Evolutionary conservation across 2,888 invertebrate genomes (phyloP).

Genomic region (Buathra laborator): DNA sequence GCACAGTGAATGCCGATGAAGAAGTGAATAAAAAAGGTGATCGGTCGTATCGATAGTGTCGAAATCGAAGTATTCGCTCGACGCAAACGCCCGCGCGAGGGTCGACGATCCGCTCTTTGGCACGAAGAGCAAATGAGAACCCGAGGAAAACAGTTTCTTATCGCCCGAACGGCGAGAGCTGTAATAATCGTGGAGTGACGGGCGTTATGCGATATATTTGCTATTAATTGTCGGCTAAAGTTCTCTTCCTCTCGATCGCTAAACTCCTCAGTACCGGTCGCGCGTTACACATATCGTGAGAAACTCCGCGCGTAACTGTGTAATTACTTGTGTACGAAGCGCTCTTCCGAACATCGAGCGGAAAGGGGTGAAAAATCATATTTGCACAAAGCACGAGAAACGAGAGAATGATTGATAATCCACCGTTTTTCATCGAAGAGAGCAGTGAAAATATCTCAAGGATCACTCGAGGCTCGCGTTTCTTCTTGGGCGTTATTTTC

Average conservation of each 20-base stretch:
- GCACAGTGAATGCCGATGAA: neutral
- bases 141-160: slow-evolving; percentile 49
- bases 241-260: slow-evolving; percentile 42
- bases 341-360: no score
- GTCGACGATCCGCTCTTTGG: slow-evolving; percentile 52
- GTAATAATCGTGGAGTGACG: slow-evolving; percentile 39
- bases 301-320: neutral
- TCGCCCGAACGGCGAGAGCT: slow-evolving; percentile 31
- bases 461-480: neutral
- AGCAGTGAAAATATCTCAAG: slow-evolving; percentile 18
- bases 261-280: neutral
- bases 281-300: neutral
- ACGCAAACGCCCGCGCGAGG: slow-evolving; percentile 27
- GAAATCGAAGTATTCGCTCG: slow-evolving; percentile 46
- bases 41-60: slow-evolving; percentile 22
- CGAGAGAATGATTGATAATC: slow-evolving; percentile 21
- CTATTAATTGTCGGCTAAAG: slow-evolving; percentile 58
- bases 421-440: slow-evolving; percentile 16
- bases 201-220: slow-evolving; percentile 46
- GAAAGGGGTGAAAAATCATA: neutral
- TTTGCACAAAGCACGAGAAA: neutral
- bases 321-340: no score
- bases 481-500: neutral
- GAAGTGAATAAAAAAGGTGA: neutral
- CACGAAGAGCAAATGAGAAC: slow-evolving; percentile 7